These are phyloP conservation scores for Alligator sinensis DNA, from an alignment of 2,113 vertebrate genomes.

Conservation along the genomic window DNA sequence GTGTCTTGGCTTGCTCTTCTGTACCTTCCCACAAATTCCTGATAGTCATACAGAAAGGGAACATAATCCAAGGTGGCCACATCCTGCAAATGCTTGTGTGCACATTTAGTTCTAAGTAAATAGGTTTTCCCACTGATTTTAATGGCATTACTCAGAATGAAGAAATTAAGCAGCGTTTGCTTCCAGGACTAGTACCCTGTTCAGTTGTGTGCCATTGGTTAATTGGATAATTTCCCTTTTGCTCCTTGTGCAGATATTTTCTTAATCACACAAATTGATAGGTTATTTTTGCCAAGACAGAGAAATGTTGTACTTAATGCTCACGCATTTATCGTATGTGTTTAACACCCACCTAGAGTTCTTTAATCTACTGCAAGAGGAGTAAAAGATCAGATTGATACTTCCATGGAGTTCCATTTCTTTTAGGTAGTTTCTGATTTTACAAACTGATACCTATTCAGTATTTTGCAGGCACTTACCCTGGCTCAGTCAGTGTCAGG, in stretches of 20 bases:
- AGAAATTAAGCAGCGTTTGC: not conserved
- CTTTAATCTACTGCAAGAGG: not conserved
- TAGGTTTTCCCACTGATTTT: not conserved
- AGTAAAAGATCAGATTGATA: not conserved
- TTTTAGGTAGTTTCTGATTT: not conserved
- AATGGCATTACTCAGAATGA: not conserved
- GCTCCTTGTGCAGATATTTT: not conserved
- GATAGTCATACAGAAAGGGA: not conserved
- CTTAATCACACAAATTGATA: not conserved
- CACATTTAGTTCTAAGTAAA: not conserved
- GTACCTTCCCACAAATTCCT: not conserved
- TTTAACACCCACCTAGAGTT: slow-evolving; percentile 1
- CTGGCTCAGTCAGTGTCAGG: too few species aligned
- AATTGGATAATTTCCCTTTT: not conserved
- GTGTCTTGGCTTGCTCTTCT: not conserved
- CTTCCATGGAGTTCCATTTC: not conserved
- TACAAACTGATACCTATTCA: not conserved
- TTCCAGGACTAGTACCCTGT: not conserved
- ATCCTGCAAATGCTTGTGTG: not conserved
- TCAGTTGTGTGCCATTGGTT: not conserved
- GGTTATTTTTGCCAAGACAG: not conserved
- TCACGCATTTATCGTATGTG: not conserved
- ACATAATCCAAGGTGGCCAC: not conserved
- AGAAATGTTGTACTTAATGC: not conserved
- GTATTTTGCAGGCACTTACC: not conserved